phyloP scores from a whole-genome alignment of 2,797 vertebrate species.

The Yasuhikotakia modesta region DNA sequence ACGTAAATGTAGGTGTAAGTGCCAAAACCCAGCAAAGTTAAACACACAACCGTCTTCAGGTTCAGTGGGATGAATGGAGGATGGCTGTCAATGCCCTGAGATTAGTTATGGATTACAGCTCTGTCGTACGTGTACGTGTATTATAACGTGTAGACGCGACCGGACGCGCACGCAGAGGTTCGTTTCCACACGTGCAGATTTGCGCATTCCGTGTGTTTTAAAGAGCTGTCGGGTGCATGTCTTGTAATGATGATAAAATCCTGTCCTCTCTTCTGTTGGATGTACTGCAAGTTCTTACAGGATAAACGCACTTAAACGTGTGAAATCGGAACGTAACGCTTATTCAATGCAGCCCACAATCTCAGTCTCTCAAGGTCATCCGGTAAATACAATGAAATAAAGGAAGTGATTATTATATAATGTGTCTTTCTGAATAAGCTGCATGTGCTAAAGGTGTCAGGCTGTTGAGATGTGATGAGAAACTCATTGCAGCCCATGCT shows the following conservation, averaged over 20 bases:
- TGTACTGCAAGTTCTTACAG: not conserved
- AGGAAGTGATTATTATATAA: conserved; percentile 70
- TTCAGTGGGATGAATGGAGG: conserved; percentile 1
- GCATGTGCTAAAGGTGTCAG: conserved; percentile 53
- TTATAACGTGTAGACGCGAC: not conserved
- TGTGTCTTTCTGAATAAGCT: conserved; percentile 49
- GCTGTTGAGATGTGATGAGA: no score
- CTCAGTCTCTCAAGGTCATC: conserved; percentile 76
- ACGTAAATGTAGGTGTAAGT: not conserved
- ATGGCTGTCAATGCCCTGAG: conserved; percentile 11
- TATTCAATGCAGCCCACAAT: not conserved
- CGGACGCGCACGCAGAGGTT: not conserved
- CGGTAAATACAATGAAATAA: conserved; percentile 64
- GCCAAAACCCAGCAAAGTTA: conserved; percentile 2
- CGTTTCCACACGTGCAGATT: not conserved
- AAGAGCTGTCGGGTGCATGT: not conserved
- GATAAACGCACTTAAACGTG: conserved; percentile 7
- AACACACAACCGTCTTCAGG: not conserved
- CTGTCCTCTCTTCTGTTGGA: not conserved
- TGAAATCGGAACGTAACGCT: not conserved
- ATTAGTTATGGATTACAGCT: no score
- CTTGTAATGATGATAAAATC: not conserved
- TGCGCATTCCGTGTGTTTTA: conserved; percentile 3
- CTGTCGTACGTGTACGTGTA: no score
- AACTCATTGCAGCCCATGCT: no score